Evolutionary conservation across 2,888 invertebrate genomes (phyloP).

Genomic region (Drosophila limbata): DNA sequence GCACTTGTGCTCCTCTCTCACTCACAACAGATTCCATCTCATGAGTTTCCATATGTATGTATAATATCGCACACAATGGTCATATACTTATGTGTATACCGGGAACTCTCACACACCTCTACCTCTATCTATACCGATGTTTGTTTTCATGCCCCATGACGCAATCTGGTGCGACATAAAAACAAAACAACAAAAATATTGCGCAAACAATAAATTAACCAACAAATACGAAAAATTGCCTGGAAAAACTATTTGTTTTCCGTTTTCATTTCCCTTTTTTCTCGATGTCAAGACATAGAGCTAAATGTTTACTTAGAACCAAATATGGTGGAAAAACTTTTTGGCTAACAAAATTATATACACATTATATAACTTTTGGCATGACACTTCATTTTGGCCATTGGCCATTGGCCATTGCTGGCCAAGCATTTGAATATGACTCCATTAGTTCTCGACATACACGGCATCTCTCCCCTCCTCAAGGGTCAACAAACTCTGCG

Average conservation of each 20-base stretch:
- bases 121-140: constrained; percentile 36
- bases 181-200: constrained; percentile 38
- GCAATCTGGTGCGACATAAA: constrained; percentile 52
- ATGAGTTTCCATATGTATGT: neutral
- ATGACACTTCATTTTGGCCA: constrained; percentile 67
- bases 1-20: constrained; percentile 42
- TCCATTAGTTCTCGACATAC: constrained; percentile 41
- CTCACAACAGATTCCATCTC: constrained; percentile 14
- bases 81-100: constrained; percentile 6
- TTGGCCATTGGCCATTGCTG: constrained; percentile 18
- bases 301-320: constrained; percentile 21
- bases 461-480: constrained; percentile 11
- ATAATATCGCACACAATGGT: constrained; percentile 8
- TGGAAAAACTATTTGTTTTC: constrained; percentile 61
- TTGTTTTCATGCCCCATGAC: constrained; percentile 57
- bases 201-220: constrained; percentile 72
- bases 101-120: constrained; percentile 47
- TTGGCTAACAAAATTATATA: constrained; percentile 36
- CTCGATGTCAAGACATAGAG: constrained; percentile 47
- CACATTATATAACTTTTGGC: constrained; percentile 59
- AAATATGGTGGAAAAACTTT: constrained; percentile 51
- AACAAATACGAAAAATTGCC: constrained; percentile 65
- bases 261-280: constrained; percentile 25
- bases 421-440: constrained; percentile 52
- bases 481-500: constrained; percentile 60